Evolutionary conservation across 2,888 invertebrate species (phyloP).

Genomic region (Venusia cambrica): DNA sequence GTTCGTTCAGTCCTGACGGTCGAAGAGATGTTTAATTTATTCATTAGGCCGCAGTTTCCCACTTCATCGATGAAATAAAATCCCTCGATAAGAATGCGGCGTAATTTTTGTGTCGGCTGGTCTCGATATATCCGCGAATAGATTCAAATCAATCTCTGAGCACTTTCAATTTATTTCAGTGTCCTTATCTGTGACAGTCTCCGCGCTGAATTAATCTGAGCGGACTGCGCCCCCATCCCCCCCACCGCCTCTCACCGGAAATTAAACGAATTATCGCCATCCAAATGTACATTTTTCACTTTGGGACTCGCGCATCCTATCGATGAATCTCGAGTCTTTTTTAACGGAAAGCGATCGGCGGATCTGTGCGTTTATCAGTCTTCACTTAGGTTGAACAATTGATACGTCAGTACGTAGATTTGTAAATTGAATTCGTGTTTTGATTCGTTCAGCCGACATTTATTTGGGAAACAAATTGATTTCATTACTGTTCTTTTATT

Average conservation of each 20-base stretch:
- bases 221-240: constrained; percentile 51
- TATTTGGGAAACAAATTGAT: constrained; percentile 71
- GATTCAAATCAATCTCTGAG: constrained; percentile 81
- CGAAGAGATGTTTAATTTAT: constrained; percentile 53
- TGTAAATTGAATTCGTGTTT: constrained; percentile 76
- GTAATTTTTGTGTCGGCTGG: constrained; percentile 55
- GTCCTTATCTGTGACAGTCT: constrained; percentile 78
- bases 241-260: constrained; percentile 71
- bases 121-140: constrained; percentile 70
- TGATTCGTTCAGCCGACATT: constrained; percentile 72
- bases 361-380: constrained; percentile 76
- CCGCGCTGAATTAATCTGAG: constrained; percentile 79
- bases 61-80: constrained; percentile 41
- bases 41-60: constrained; percentile 50
- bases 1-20: constrained; percentile 44
- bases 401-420: constrained; percentile 75
- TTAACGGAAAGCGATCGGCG: constrained; percentile 68
- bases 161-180: constrained; percentile 82
- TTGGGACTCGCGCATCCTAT: constrained; percentile 73
- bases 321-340: constrained; percentile 76
- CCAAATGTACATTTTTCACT: constrained; percentile 82
- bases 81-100: constrained; percentile 51
- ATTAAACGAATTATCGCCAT: constrained; percentile 82
- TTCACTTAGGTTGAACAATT: constrained; percentile 76
- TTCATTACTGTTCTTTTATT: constrained; percentile 39